Percentiles rank a stretch among this genome's conserved stretches.
These are phyloP conservation scores for Andrena cerasifolii DNA, from an alignment of 1,140 invertebrate genomes.

Conservation along the genomic window DNA sequence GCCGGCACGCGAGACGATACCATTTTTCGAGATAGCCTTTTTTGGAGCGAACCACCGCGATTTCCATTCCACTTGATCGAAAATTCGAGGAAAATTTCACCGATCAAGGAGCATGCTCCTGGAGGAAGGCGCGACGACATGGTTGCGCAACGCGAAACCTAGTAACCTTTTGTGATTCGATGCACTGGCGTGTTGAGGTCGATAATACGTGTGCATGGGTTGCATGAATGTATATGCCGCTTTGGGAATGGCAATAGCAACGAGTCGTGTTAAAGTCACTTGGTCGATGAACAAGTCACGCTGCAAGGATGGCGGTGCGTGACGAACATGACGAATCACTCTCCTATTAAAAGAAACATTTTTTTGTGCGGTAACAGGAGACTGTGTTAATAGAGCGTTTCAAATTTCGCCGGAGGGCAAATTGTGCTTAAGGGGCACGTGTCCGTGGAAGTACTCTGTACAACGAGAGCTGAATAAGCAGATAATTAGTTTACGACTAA, in stretches of 20 bases:
- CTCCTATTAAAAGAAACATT: conserved; percentile 5
- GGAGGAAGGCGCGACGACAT: conserved; percentile 59
- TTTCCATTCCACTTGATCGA: background rate
- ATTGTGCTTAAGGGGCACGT: no score
- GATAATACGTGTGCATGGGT: conserved; percentile 68
- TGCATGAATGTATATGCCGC: conserved; percentile 54
- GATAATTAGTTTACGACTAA: no score
- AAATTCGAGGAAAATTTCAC: conserved; percentile 16
- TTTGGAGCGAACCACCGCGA: background rate
- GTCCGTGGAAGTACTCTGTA: no score
- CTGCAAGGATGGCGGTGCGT: conserved; percentile 64
- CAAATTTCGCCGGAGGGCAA: no score
- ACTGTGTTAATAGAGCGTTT: background rate
- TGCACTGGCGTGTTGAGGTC: conserved; percentile 56
- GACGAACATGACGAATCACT: conserved; percentile 68
- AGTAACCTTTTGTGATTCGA: conserved; percentile 78
- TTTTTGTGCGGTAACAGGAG: background rate
- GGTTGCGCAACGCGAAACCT: conserved; percentile 75
- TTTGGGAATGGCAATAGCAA: conserved; percentile 72
- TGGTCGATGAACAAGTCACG: conserved; percentile 76
- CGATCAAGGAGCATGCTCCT: conserved; percentile 27
- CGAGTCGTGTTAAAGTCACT: conserved; percentile 75
- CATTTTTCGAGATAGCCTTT: background rate
- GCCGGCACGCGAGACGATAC: background rate
- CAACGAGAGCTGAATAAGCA: no score